These are phyloP conservation scores for Crenichthys baileyi DNA, from an alignment of 2,797 vertebrate genomes.

Conservation along the genomic window DNA sequence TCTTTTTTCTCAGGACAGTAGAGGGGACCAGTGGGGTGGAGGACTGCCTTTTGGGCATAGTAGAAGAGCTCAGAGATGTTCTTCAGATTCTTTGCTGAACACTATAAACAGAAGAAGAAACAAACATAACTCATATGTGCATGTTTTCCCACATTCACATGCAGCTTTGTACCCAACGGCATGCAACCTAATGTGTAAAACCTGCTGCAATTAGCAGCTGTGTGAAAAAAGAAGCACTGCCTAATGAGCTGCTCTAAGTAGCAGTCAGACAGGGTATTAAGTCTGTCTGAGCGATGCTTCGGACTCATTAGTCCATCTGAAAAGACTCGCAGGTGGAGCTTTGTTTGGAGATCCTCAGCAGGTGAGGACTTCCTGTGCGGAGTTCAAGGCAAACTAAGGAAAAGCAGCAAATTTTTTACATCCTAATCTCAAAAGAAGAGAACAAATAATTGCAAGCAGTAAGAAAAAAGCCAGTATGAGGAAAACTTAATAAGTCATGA, in stretches of 20 bases:
- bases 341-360: slow-evolving; percentile 3
- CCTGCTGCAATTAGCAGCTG: background rate
- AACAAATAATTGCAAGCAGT: background rate
- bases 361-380: background rate
- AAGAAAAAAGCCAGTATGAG: background rate
- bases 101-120: slow-evolving; percentile 78
- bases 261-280: slow-evolving; percentile 61
- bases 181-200: background rate
- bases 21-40: slow-evolving; percentile 94
- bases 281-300: slow-evolving; percentile 52
- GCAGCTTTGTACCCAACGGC: background rate
- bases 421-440: background rate
- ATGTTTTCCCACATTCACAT: background rate
- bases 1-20: slow-evolving; percentile 96
- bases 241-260: slow-evolving; percentile 32
- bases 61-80: slow-evolving; percentile 98
- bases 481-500: background rate
- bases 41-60: slow-evolving; percentile 96
- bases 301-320: slow-evolving; percentile 53
- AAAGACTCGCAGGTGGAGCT: slow-evolving; percentile 15
- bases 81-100: slow-evolving; percentile 98
- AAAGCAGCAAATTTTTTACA: background rate
- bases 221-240: background rate
- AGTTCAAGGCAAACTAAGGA: background rate
- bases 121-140: background rate